These are phyloP conservation scores for Drosophila stalkeri DNA, from an alignment of 2,888 invertebrate genomes.

Conservation along the genomic window DNA sequence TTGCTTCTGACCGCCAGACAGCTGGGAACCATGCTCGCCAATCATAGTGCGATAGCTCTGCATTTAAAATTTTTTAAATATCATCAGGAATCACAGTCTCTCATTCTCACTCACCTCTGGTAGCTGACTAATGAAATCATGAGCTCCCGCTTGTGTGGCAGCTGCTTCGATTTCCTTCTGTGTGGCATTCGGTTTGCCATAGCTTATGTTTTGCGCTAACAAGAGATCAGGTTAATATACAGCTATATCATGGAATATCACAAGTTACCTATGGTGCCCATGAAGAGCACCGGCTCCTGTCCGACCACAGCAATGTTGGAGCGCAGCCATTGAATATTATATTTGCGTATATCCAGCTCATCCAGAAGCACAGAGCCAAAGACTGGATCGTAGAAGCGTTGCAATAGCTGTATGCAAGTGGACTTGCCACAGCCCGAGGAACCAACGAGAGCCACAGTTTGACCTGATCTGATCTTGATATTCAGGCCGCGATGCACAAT, in stretches of 20 bases:
- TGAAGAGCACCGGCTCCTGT: slow-evolving; percentile 95
- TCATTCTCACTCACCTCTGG: slow-evolving; percentile 87
- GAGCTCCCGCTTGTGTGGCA: slow-evolving; percentile 91
- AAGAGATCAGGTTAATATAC: not conserved
- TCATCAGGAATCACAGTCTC: not conserved
- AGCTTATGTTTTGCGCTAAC: slow-evolving; percentile 87
- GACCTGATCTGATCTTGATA: slow-evolving; percentile 88
- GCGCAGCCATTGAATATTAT: slow-evolving; percentile 90
- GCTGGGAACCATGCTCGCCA: slow-evolving; percentile 92
- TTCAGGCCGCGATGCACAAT: slow-evolving; percentile 89
- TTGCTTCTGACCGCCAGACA: slow-evolving; percentile 94
- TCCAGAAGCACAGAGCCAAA: slow-evolving; percentile 87
- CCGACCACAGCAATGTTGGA: slow-evolving; percentile 94
- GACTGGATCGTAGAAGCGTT: slow-evolving; percentile 90
- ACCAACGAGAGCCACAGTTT: slow-evolving; percentile 91
- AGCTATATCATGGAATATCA: not conserved
- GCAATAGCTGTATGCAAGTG: slow-evolving; percentile 91
- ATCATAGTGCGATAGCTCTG: slow-evolving; percentile 92
- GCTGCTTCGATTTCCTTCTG: slow-evolving; percentile 90
- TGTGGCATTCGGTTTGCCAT: slow-evolving; percentile 90
- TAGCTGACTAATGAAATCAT: slow-evolving; percentile 90
- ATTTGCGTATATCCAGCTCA: slow-evolving; percentile 88
- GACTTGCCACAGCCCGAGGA: slow-evolving; percentile 93
- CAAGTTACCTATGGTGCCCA: slow-evolving; percentile 88
- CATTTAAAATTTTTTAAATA: not conserved